Evolutionary conservation across 2,113 vertebrate genomes (phyloP), one percentile per base, ranked within the genome.

Genomic region (Elephantulus edwardii): DNA sequence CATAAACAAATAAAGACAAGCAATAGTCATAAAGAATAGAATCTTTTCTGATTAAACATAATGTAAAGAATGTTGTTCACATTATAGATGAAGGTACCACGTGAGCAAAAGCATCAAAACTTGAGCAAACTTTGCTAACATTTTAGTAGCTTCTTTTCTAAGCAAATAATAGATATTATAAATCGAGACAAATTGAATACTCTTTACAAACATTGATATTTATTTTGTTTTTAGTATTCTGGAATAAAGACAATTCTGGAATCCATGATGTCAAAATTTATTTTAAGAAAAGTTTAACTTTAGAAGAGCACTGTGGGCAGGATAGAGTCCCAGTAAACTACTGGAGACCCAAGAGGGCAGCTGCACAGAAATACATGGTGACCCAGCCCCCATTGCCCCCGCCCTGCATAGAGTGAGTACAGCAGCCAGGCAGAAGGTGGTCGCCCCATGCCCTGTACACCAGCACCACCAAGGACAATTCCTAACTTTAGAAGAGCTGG

Each of bases 61-160:
- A 20, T 35, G 64, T 66, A 66, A 68, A 38, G n/a, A 38, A 68
- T 38, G 38, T 38, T 7, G 35, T 68, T 38, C 64, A 68, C 19
- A 35, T 22, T 68, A 16, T 71, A 71, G 74, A 56, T 9, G 42
- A 60, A 50, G 42, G 54, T 12, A 40, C 40, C 24, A 60, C 48
- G 78, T 16, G 71, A 78, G 13, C n/a, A 85, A 84, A 71, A 8
- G 20, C 42, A 50, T 52, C 5, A 78, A 85, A 8, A 85, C 60
- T 42, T 44, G 56, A 64, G 35, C 42, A 71, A 75, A 75, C 14
- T 42, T 75, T 83, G 54, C 70, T 54, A 42, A 83, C 11, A 54
- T 83, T 83, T 62, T 74, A 82, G 52, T 75, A 75, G 44, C 78
- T 74, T 88, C 76, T 58, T 71, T 88, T 88, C n/a, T 22, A 40